Conservation (phyloP, 2,797 vertebrate genomes). For the Phalloptychus januarius region DNA sequence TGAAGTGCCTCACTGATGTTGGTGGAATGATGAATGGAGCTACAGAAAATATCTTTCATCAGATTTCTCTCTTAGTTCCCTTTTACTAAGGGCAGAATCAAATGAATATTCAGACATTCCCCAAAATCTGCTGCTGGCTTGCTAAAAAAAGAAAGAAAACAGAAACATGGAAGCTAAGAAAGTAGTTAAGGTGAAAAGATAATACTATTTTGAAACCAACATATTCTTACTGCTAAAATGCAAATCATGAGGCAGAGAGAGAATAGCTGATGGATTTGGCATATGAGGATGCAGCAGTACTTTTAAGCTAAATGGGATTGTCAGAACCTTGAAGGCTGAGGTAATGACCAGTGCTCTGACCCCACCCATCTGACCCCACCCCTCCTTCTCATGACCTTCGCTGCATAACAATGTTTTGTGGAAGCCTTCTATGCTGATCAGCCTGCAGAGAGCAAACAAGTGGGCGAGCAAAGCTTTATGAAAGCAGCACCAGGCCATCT, state of each 20-base stretch:
- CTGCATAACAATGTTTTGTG: conserved; percentile 86
- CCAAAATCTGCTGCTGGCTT: neutral
- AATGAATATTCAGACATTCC: neutral
- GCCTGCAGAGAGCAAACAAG: conserved; percentile 84
- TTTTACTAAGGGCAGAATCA: neutral
- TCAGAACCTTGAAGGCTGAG: neutral
- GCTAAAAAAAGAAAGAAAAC: neutral
- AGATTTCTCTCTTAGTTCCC: neutral
- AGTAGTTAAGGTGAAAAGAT: neutral
- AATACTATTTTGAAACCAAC: neutral
- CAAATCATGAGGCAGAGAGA: neutral
- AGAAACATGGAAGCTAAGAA: neutral
- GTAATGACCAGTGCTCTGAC: neutral
- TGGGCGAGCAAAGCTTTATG: conserved; percentile 81
- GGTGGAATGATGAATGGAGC: neutral
- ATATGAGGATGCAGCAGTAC: neutral
- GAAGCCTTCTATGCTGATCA: conserved; percentile 80
- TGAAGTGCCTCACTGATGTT: neutral
- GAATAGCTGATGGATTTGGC: neutral
- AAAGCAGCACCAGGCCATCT: conserved; percentile 87
- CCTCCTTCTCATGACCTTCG: conserved; percentile 1
- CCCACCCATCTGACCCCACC: conserved; percentile 70
- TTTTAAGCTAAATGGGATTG: neutral
- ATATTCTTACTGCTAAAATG: neutral
- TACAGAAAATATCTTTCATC: neutral